Conservation (phyloP, 1,140 invertebrate species). For the Lepidotrigona ventralis region DNA sequence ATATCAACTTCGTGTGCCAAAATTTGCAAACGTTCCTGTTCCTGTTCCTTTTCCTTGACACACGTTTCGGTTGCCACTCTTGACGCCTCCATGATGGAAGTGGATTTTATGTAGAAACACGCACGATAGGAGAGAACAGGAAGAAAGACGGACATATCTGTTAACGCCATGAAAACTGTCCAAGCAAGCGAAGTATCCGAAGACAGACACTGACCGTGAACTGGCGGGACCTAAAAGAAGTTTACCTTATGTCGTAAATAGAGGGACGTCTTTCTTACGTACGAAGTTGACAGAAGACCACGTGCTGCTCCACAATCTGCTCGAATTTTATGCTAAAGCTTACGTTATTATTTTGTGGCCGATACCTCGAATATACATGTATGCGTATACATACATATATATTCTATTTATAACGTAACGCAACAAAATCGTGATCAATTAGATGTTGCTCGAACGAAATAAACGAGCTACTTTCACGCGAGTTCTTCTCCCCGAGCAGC, state of each 20-base stretch:
- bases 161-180: slow-evolving; percentile 65
- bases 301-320: slow-evolving; percentile 40
- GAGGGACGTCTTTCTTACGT: slow-evolving; percentile 60
- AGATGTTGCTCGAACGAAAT: not conserved
- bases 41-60: no score
- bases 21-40: slow-evolving; percentile 29
- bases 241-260: slow-evolving; percentile 77
- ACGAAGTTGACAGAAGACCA: slow-evolving; percentile 46
- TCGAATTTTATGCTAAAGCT: not conserved
- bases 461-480: not conserved
- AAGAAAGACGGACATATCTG: slow-evolving; percentile 71
- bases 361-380: no score
- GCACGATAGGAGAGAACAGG: slow-evolving; percentile 12
- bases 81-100: not conserved
- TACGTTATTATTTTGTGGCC: not conserved
- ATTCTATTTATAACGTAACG: not conserved
- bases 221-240: slow-evolving; percentile 65
- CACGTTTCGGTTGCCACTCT: not conserved
- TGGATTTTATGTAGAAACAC: slow-evolving; percentile 16
- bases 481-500: no score
- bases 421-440: not conserved
- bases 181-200: slow-evolving; percentile 68
- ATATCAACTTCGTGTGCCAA: slow-evolving; percentile 35
- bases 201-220: slow-evolving; percentile 75
- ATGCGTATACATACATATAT: no score